phyloP scores from a whole-genome alignment of 2,797 vertebrate species.

The Brachyalestes nurse region DNA sequence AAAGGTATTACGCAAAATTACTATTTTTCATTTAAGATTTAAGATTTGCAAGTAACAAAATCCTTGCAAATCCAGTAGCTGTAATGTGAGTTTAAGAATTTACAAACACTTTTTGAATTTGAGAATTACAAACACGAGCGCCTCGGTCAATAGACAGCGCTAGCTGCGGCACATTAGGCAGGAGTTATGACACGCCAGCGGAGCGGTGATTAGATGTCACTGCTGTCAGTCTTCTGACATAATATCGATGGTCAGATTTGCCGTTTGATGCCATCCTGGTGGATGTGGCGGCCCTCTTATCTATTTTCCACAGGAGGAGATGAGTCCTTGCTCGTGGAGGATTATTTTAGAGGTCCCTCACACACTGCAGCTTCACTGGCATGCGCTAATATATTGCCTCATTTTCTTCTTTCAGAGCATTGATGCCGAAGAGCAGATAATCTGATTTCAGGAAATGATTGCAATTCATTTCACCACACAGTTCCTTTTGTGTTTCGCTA shows the following conservation, averaged over 20 bases:
- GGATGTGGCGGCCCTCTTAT: conserved; percentile 79
- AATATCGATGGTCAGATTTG: conserved; percentile 87
- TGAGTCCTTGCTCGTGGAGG: conserved; percentile 61
- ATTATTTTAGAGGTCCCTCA: conserved; percentile 40
- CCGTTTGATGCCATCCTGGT: conserved; percentile 77
- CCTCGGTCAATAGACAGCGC: conserved; percentile 43
- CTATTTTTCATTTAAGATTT: no score
- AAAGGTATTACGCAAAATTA: not conserved
- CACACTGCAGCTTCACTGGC: not conserved
- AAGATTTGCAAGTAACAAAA: no score
- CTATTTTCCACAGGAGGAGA: conserved; percentile 79
- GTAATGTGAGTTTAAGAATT: no score
- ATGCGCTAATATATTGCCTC: conserved; percentile 16
- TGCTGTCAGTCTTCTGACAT: conserved; percentile 86
- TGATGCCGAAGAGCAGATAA: not conserved
- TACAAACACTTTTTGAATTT: no score
- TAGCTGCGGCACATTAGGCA: conserved; percentile 38
- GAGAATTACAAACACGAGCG: conserved; percentile 13
- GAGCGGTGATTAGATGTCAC: conserved; percentile 80
- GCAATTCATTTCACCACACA: conserved; percentile 22
- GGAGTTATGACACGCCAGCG: conserved; percentile 53
- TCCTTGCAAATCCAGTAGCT: no score
- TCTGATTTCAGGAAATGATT: conserved; percentile 25
- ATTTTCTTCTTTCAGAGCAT: conserved; percentile 17
- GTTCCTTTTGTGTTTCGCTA: not conserved